Percentiles rank a stretch among this genome's conserved stretches.
Evolutionary conservation across 1,140 invertebrate species (phyloP).

Genomic region (Daktulosphaira vitifoliae): DNA sequence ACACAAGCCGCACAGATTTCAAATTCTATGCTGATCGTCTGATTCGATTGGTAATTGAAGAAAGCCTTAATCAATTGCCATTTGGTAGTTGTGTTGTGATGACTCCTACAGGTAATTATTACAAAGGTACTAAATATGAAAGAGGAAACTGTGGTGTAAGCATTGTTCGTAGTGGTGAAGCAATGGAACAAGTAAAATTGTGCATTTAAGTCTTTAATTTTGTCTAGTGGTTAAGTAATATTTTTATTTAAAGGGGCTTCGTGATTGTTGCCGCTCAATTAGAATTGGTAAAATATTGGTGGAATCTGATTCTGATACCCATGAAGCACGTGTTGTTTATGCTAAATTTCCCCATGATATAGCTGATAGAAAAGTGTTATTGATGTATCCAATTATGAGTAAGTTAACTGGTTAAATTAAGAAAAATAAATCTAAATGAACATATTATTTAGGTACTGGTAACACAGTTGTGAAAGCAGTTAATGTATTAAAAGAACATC

Average conservation of each 20-base stretch:
- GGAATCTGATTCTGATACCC: slow-evolving; percentile 92
- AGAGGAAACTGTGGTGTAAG: slow-evolving; percentile 98
- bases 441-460: slow-evolving; percentile 56
- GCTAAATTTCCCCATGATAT: slow-evolving; percentile 97
- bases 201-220: neutral
- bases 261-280: slow-evolving; percentile 96
- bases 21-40: slow-evolving; percentile 95
- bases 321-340: slow-evolving; percentile 94
- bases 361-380: slow-evolving; percentile 74
- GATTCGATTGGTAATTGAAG: slow-evolving; percentile 93
- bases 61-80: slow-evolving; percentile 93
- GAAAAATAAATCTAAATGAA: neutral
- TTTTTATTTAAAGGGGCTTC: slow-evolving; percentile 56
- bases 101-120: slow-evolving; percentile 85
- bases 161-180: slow-evolving; percentile 75
- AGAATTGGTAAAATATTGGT: slow-evolving; percentile 96
- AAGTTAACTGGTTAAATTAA: too few species aligned
- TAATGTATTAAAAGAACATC: slow-evolving; percentile 84
- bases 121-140: slow-evolving; percentile 85
- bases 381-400: slow-evolving; percentile 99
- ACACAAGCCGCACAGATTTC: slow-evolving; percentile 89
- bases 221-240: neutral
- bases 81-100: slow-evolving; percentile 79
- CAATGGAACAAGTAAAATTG: slow-evolving; percentile 80
- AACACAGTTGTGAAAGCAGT: slow-evolving; percentile 93